A percentile compares a stretch with the other conserved stretches of the same genome.
Evolutionary conservation across 2,113 vertebrate species (phyloP).

Genomic region (Triplophysa siluroides): DNA sequence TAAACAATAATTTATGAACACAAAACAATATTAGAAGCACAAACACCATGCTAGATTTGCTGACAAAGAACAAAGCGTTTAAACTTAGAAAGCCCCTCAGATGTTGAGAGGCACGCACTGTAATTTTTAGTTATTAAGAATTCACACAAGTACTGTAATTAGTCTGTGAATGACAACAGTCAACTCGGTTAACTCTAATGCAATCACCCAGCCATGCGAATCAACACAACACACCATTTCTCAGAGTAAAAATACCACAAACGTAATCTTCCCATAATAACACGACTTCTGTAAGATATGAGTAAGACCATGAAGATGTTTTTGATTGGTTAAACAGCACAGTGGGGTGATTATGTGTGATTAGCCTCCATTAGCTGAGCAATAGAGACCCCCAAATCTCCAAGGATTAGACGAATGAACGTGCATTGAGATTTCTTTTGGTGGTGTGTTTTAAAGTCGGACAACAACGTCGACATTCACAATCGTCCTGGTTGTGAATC

Average conservation of each 20-base stretch:
- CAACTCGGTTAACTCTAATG: constrained; percentile 49
- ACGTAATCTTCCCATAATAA: constrained; percentile 47
- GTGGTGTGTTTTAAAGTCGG: constrained; percentile 12
- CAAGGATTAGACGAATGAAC: neutral
- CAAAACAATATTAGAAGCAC: neutral
- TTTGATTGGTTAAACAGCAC: constrained; percentile 43
- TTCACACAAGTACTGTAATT: constrained; percentile 54
- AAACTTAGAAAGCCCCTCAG: constrained; percentile 27
- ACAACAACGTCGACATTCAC: neutral
- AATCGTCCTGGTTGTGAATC: constrained; percentile 41
- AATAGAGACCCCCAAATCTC: neutral
- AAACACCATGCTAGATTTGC: constrained; percentile 21
- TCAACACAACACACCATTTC: constrained; percentile 10
- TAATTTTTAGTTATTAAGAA: constrained; percentile 56
- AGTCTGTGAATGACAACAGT: constrained; percentile 52
- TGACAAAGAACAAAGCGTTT: constrained; percentile 17
- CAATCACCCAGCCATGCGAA: constrained; percentile 47
- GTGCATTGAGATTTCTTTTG: neutral
- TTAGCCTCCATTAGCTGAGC: constrained; percentile 37
- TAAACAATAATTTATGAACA: neutral
- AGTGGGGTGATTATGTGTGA: constrained; percentile 41
- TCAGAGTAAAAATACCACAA: constrained; percentile 40
- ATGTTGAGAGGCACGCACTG: constrained; percentile 33
- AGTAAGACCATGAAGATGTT: constrained; percentile 40
- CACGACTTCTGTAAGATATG: constrained; percentile 37